A percentile compares a stretch with the other conserved stretches of the same genome.
These are phyloP conservation scores for Austrofundulus limnaeus DNA, from an alignment of 2,113 vertebrate genomes.

Conservation along the genomic window DNA sequence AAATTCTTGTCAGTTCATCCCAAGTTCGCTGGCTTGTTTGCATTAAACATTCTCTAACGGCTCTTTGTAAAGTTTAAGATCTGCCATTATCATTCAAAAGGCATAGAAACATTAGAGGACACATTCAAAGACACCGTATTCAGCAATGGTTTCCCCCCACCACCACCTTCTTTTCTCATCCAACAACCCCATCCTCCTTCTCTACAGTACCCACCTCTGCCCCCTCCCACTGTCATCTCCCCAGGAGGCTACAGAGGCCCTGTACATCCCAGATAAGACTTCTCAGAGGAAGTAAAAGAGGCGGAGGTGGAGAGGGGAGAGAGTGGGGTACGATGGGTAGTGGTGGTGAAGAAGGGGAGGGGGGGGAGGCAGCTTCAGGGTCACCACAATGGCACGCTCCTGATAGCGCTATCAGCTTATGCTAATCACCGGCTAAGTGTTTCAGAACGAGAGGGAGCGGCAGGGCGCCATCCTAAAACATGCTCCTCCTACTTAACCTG, in stretches of 20 bases:
- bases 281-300: slow-evolving; percentile 54
- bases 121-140: slow-evolving; percentile 59
- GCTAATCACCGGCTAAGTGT: slow-evolving; percentile 82
- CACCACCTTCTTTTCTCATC: slow-evolving; percentile 9
- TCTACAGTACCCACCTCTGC: slow-evolving; percentile 44
- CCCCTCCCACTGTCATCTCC: slow-evolving; percentile 59
- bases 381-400: slow-evolving; percentile 76
- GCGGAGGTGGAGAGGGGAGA: background rate
- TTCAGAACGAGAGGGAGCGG: slow-evolving; percentile 63
- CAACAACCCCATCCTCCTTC: slow-evolving; percentile 16
- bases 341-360: slow-evolving; percentile 5
- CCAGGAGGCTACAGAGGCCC: slow-evolving; percentile 72
- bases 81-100: slow-evolving; percentile 25
- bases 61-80: slow-evolving; percentile 34
- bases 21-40: background rate
- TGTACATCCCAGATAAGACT: slow-evolving; percentile 77
- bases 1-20: background rate
- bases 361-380: slow-evolving; percentile 60
- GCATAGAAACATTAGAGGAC: slow-evolving; percentile 61
- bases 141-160: slow-evolving; percentile 22
- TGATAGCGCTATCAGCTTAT: slow-evolving; percentile 82
- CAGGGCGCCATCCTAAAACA: slow-evolving; percentile 71
- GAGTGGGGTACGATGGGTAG: slow-evolving; percentile 23
- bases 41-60: background rate
- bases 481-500: slow-evolving; percentile 77